These are phyloP conservation scores for Ceratosolen fusciceps DNA, from an alignment of 1,140 invertebrate species.

Conservation along the genomic window DNA sequence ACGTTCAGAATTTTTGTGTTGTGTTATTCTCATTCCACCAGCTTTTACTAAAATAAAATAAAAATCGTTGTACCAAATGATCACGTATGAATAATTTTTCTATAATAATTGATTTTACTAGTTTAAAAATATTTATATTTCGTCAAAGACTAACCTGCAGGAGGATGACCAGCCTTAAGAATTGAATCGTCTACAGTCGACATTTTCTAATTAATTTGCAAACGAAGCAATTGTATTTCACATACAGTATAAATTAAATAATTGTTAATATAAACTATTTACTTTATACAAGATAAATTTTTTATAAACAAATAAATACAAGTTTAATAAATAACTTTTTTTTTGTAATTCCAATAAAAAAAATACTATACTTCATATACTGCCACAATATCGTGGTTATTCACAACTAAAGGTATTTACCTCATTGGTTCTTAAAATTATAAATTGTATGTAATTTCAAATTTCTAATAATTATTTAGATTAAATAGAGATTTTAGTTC, in stretches of 20 bases:
- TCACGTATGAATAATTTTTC: too few relatives aligned
- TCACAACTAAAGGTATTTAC: too few relatives aligned
- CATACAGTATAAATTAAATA: neutral
- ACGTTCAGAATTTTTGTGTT: conserved; percentile 83
- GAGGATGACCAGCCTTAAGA: conserved; percentile 85
- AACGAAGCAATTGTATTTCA: neutral
- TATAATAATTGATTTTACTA: too few relatives aligned
- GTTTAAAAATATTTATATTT: too few relatives aligned
- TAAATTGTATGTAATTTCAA: too few relatives aligned
- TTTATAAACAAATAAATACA: conserved; percentile 31
- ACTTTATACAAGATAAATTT: too few relatives aligned
- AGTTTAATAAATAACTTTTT: conserved; percentile 1
- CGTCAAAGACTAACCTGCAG: conserved; percentile 79
- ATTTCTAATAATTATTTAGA: too few relatives aligned
- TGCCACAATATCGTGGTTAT: too few relatives aligned
- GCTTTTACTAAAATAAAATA: conserved; percentile 81
- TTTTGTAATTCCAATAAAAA: conserved; percentile 24
- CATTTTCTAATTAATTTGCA: conserved; percentile 63
- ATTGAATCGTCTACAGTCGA: conserved; percentile 75
- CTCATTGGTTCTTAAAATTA: too few relatives aligned
- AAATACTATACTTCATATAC: neutral
- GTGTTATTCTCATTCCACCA: conserved; percentile 92
- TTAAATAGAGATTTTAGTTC: too few relatives aligned
- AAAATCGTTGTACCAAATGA: neutral
- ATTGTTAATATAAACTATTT: too few relatives aligned